phyloP scores from a whole-genome alignment of 1,140 invertebrate genomes.

The Tribolium madens region DNA sequence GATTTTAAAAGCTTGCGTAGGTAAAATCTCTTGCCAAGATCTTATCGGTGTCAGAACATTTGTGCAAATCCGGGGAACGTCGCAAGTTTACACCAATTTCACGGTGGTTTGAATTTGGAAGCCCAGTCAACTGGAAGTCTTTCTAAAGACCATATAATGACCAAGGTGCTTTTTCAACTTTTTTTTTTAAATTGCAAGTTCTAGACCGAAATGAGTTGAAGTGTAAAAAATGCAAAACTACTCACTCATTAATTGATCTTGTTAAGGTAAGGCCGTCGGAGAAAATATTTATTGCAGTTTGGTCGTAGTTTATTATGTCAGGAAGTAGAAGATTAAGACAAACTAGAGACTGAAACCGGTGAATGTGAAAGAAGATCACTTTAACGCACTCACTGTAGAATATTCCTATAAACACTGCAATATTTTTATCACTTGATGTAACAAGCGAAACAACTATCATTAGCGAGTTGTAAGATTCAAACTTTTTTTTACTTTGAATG shows the following conservation, averaged over 20 bases:
- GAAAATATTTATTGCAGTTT: neutral
- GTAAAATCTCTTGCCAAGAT: slow-evolving; percentile 29
- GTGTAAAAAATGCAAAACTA: neutral
- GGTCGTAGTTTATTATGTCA: neutral
- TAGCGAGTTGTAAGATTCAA: slow-evolving; percentile 11
- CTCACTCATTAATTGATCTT: slow-evolving; percentile 35
- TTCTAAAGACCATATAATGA: slow-evolving; percentile 22
- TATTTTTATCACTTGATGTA: slow-evolving; percentile 12
- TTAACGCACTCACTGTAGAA: neutral
- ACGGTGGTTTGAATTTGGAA: slow-evolving; percentile 46
- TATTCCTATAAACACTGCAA: slow-evolving; percentile 11
- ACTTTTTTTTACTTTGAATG: slow-evolving; percentile 40
- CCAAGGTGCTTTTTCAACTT: slow-evolving; percentile 7
- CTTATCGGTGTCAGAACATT: slow-evolving; percentile 46
- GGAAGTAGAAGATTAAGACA: slow-evolving; percentile 14
- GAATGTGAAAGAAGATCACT: slow-evolving; percentile 8
- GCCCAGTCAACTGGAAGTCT: slow-evolving; percentile 39
- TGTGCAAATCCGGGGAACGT: slow-evolving; percentile 43
- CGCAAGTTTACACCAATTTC: slow-evolving; percentile 49
- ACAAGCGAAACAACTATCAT: slow-evolving; percentile 36
- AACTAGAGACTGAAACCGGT: slow-evolving; percentile 15
- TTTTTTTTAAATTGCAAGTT: neutral
- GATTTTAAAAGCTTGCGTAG: slow-evolving; percentile 32
- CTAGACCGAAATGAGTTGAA: neutral
- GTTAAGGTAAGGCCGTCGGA: neutral